phyloP scores from a whole-genome alignment of 2,888 invertebrate genomes.

The Drosophila longiperda region DNA sequence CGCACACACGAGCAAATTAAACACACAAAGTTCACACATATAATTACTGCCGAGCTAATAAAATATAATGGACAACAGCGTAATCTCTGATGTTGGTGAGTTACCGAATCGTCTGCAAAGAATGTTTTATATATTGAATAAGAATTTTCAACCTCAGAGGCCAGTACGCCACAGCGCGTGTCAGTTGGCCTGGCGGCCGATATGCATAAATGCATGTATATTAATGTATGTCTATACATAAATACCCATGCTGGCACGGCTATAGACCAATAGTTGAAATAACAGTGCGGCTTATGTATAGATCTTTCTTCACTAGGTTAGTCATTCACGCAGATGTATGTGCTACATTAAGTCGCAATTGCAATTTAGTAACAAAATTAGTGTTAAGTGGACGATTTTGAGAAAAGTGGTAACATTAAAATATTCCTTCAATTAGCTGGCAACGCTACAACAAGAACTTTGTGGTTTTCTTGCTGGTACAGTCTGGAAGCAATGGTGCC shows the following conservation, averaged over 20 bases:
- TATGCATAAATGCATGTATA: slow-evolving; percentile 27
- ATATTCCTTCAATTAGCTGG: slow-evolving; percentile 33
- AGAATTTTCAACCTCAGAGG: slow-evolving; percentile 73
- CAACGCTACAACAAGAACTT: slow-evolving; percentile 15
- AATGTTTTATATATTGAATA: slow-evolving; percentile 66
- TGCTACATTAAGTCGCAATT: neutral
- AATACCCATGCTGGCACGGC: slow-evolving; percentile 48
- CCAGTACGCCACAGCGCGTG: slow-evolving; percentile 55
- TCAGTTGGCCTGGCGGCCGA: slow-evolving; percentile 43
- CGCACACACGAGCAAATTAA: slow-evolving; percentile 48
- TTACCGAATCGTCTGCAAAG: neutral
- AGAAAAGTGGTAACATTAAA: slow-evolving; percentile 43
- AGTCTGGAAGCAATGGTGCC: slow-evolving; percentile 35
- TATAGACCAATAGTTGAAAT: slow-evolving; percentile 25
- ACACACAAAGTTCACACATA: neutral
- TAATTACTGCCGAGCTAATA: neutral
- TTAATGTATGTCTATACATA: neutral
- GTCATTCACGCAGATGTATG: neutral
- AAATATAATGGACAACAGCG: slow-evolving; percentile 33
- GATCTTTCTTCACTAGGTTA: neutral
- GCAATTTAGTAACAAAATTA: slow-evolving; percentile 16
- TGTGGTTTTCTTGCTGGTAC: slow-evolving; percentile 33
- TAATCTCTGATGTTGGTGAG: slow-evolving; percentile 45
- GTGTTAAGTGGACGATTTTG: slow-evolving; percentile 39
- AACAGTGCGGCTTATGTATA: neutral